Base-by-base conservation (phyloP, 2,888 invertebrate genomes). In the Noctua comes region DNA sequence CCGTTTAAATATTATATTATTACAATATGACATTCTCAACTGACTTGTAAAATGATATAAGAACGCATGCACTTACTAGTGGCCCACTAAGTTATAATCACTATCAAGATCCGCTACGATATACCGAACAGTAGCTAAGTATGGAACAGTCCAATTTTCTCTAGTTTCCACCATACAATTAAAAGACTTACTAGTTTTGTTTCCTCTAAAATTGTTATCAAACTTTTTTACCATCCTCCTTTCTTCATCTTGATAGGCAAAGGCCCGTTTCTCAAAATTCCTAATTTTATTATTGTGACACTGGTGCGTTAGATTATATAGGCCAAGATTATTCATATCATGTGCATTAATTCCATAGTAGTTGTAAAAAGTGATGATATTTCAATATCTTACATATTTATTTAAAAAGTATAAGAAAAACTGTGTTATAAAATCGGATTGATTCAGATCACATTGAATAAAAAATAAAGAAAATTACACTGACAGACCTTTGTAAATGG, bases 41-140 rank as follows among this genome's bases (percentile, higher is more conserved):
- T 77, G 74, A 66, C 72, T 78, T 72, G 40, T 73, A 79, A 77
- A 73, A 71, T 82, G 83, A 78, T 84, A 82, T 86, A 82, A 87
- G 77, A 73, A 86, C 83, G 84, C 88, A 87, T 88, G 87, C 88
- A 89, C 82, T 88, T 79, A 73, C 85, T 85, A 84, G 69, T 87
- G 85, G 87, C 88, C 86, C 84, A 36, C 85, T 84, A 88, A 79
- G 73, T 81, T 75, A 79, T 59, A 76, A 59, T 80, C 65, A 75
- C 86, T 88, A 88, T 88, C 81, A 89, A 89, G 84, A 87, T 74
- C 76, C 66, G 68, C 87, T 88, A 88, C 84, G 54, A 85, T 76
- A 73, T 84, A 87, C 71, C 65, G 70, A 82, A 83, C 68, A 80
- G 73, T 82, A 77, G 79, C 82, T 82, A 88, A 74, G 27, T 73